Conservation (phyloP, 2,113 vertebrate genomes). For the Dipodomys stephensi region DNA sequence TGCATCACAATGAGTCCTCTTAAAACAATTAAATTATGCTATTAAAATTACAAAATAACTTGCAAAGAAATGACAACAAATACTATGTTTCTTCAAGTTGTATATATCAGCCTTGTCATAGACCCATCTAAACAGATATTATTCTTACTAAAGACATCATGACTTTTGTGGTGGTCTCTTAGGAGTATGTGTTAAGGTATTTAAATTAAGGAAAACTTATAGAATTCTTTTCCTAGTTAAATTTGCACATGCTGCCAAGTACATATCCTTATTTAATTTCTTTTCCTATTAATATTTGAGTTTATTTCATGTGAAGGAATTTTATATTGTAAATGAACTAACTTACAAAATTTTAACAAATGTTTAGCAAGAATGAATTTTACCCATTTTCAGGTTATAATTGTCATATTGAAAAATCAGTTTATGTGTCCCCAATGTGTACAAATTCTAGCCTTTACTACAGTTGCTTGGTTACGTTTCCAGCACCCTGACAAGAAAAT, state of each 20-base stretch:
- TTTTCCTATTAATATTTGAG: neutral
- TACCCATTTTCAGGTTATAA: neutral
- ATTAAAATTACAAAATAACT: no score
- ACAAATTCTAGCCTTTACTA: neutral
- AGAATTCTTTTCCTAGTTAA: neutral
- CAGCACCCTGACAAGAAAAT: neutral
- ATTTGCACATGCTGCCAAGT: neutral
- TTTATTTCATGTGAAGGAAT: neutral
- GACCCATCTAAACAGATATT: neutral
- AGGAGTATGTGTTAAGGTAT: no score
- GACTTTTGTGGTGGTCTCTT: no score
- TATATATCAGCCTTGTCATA: neutral
- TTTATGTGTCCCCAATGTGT: neutral
- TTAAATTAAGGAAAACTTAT: neutral
- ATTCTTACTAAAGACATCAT: no score
- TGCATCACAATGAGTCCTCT: no score
- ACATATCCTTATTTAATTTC: neutral
- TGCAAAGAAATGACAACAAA: no score
- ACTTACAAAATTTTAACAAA: neutral
- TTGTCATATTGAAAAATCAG: neutral
- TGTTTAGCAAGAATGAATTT: neutral
- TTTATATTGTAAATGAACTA: neutral
- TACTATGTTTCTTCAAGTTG: neutral
- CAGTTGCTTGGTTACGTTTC: conserved; percentile 34
- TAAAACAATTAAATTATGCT: no score